Evolutionary conservation across 2,888 invertebrate species (phyloP), one percentile per base, ranked within the genome.

Genomic region (Troides helena): DNA sequence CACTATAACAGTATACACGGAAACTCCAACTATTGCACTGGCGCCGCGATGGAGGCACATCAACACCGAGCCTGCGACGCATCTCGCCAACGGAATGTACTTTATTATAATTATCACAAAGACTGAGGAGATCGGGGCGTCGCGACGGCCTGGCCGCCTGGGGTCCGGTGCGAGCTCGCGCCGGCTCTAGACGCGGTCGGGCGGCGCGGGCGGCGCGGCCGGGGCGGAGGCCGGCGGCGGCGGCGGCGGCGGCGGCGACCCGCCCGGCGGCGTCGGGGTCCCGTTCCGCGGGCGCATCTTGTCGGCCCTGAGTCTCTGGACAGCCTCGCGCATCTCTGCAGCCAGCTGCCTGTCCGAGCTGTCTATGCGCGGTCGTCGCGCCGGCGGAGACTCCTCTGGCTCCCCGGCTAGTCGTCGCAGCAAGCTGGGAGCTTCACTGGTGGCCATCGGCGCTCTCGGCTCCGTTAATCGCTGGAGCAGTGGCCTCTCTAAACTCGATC

Each of bases 391-490:
- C 56, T 95, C 94, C 7, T 95, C 95, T 53, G 95, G 77, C 94
- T 95, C 74, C 71, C 95, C 96, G 74, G 96, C 93, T 77, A 96
- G 95, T 78, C 96, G 95, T 75, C 96, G 95, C 95, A 80, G 95
- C 87, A 86, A 95, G 94, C 80, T 95, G 93, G 74, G 95, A 94
- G 86, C 95, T 94, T 83, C 12, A 72, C 73, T 62, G 74, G 76
- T 62, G 46, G 80, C 75, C 70, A 75, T 72, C 36, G 84, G 82
- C 14, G 84, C 80, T 50, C 81, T 77, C 69, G 79, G 78, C 76
- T 85, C 86, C 23, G 85, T 83, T 78, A 86, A 77, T 74, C 87
- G 85, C 84, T 86, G 87, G 81, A 89, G 80, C 75, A 88, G 74
- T 14, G 69, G 92, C 82, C 93, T 94, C 85, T 97, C 97, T 72